A percentile compares a stretch with the other conserved stretches of the same genome.
phyloP scores from a whole-genome alignment of 2,888 invertebrate genomes.

The Metellina segmentata region DNA sequence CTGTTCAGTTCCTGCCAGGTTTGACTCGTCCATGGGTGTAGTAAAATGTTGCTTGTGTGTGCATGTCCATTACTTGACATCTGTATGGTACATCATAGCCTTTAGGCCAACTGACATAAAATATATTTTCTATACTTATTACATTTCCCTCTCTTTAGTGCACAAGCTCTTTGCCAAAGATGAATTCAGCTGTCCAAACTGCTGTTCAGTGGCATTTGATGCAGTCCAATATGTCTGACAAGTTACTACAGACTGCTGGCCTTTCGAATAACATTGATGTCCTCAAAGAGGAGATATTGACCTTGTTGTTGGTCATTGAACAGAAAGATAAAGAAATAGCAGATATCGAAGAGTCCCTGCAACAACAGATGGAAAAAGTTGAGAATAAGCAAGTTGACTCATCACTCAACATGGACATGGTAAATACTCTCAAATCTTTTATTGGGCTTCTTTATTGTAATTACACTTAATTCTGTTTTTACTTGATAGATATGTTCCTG shows the following conservation, averaged over 20 bases:
- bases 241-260: slow-evolving; percentile 12
- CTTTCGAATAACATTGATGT: slow-evolving; percentile 52
- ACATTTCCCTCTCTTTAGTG: not conserved
- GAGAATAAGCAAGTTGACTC: not conserved
- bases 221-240: slow-evolving; percentile 40
- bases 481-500: too few species aligned
- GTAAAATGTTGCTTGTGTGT: too few species aligned
- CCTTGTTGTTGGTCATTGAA: slow-evolving; percentile 58
- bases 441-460: not conserved
- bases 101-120: too few species aligned
- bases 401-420: slow-evolving; percentile 21
- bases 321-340: slow-evolving; percentile 62
- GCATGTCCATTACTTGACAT: too few species aligned
- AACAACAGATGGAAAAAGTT: slow-evolving; percentile 28
- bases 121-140: too few species aligned
- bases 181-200: slow-evolving; percentile 23
- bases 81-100: too few species aligned
- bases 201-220: slow-evolving; percentile 31
- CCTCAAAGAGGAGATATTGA: slow-evolving; percentile 63
- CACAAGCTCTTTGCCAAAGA: slow-evolving; percentile 24
- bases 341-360: slow-evolving; percentile 31
- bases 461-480: too few species aligned
- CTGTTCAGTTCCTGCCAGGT: too few species aligned
- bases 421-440: not conserved
- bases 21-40: too few species aligned